phyloP scores from a whole-genome alignment of 2,797 vertebrate species.

The Psittacula derbiana region DNA sequence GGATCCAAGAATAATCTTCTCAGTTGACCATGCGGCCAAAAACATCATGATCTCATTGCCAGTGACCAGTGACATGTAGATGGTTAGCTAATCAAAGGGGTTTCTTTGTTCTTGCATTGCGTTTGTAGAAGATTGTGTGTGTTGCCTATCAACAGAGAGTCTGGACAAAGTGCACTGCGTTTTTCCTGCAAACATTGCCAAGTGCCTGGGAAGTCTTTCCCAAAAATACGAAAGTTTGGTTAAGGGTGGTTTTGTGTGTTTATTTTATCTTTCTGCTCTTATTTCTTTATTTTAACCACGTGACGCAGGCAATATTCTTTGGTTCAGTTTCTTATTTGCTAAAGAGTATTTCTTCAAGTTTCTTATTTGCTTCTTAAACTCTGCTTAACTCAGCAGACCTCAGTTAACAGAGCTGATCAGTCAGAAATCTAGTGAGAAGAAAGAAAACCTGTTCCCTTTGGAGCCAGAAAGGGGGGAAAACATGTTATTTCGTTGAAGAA shows the following conservation, averaged over 20 bases:
- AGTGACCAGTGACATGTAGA: background rate
- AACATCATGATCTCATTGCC: conserved; percentile 8
- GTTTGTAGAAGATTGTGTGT: background rate
- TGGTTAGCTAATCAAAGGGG: background rate
- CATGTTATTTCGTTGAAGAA: background rate
- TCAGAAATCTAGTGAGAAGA: background rate
- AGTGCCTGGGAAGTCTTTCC: background rate
- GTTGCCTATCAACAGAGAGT: background rate
- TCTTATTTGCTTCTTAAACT: background rate
- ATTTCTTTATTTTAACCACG: background rate
- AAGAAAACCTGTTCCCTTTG: background rate
- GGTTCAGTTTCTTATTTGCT: background rate
- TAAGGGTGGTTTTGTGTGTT: background rate
- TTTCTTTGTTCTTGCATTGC: background rate
- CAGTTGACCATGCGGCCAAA: background rate
- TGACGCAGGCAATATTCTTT: background rate
- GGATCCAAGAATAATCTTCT: conserved; percentile 53
- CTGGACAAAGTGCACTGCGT: background rate
- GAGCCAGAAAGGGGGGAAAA: background rate
- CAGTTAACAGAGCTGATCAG: background rate
- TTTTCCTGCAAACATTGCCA: background rate
- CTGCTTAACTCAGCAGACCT: background rate
- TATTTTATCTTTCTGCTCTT: background rate
- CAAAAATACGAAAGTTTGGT: background rate
- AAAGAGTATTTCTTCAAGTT: background rate